Evolutionary conservation across 2,888 invertebrate species (phyloP).

Genomic region (Heliconius charithonia): DNA sequence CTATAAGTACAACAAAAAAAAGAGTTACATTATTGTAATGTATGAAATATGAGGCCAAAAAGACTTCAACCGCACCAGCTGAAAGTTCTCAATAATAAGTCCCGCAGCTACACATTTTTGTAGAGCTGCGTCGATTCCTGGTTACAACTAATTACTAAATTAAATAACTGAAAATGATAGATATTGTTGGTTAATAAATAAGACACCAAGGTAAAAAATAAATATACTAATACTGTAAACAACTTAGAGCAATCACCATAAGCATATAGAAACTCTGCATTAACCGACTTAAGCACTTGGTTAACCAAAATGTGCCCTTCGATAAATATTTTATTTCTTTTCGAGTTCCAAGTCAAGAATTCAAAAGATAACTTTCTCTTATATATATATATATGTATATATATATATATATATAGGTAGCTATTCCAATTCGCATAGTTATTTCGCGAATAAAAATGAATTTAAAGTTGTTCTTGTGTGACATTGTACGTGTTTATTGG

Average conservation of each 20-base stretch:
- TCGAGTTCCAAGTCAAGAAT: slow-evolving; percentile 17
- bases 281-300: slow-evolving; percentile 7
- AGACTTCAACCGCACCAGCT: no score
- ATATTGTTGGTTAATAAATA: background rate
- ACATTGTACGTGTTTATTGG: background rate
- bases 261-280: slow-evolving; percentile 23
- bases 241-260: slow-evolving; percentile 4
- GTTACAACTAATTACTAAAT: background rate
- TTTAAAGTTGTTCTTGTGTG: background rate
- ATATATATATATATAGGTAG: background rate
- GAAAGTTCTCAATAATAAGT: no score
- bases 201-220: slow-evolving; percentile 7
- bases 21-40: no score
- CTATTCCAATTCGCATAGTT: background rate
- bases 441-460: slow-evolving; percentile 23
- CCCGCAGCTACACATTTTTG: no score
- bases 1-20: no score
- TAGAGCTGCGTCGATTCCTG: background rate
- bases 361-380: slow-evolving; percentile 2
- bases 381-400: no score
- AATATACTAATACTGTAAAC: slow-evolving; percentile 14
- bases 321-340: slow-evolving; percentile 23
- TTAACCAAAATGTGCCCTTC: slow-evolving; percentile 8
- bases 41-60: no score
- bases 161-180: background rate